These are phyloP conservation scores for Lepidurus couesii DNA, from an alignment of 1,140 invertebrate genomes.

Conservation along the genomic window DNA sequence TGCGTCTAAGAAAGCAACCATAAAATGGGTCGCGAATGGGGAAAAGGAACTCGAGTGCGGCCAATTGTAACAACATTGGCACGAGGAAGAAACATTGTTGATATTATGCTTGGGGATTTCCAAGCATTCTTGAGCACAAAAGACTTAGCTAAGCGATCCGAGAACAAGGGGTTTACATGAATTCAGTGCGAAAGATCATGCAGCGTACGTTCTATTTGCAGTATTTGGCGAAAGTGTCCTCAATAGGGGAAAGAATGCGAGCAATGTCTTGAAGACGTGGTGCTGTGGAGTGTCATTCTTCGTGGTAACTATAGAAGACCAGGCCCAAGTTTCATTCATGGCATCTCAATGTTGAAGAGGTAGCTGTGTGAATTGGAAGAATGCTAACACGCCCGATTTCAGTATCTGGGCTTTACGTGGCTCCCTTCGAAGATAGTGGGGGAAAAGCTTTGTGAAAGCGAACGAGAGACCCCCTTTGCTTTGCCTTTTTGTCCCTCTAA, in stretches of 20 bases:
- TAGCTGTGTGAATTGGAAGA: neutral
- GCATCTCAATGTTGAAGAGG: neutral
- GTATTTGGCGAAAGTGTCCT: neutral
- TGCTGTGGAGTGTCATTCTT: neutral
- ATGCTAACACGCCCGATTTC: slow-evolving; percentile 15
- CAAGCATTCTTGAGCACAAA: slow-evolving; percentile 10
- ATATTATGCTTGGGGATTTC: slow-evolving; percentile 2
- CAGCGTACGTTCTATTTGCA: neutral
- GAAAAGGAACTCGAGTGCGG: neutral
- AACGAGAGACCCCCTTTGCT: neutral
- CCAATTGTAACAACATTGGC: slow-evolving; percentile 9
- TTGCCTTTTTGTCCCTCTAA: slow-evolving; percentile 18
- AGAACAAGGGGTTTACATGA: neutral
- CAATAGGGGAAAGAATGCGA: neutral
- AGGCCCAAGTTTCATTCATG: neutral
- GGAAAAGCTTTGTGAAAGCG: slow-evolving; percentile 10
- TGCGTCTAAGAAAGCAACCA: neutral
- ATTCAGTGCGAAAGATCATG: neutral
- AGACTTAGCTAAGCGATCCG: neutral
- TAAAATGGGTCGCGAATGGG: neutral
- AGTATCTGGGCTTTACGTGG: slow-evolving; percentile 7
- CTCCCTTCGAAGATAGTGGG: neutral
- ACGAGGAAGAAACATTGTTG: slow-evolving; percentile 9
- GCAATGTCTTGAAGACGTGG: neutral
- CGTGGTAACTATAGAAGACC: neutral